Conservation (phyloP, 2,888 invertebrate genomes). For the Nasonia oneida region DNA sequence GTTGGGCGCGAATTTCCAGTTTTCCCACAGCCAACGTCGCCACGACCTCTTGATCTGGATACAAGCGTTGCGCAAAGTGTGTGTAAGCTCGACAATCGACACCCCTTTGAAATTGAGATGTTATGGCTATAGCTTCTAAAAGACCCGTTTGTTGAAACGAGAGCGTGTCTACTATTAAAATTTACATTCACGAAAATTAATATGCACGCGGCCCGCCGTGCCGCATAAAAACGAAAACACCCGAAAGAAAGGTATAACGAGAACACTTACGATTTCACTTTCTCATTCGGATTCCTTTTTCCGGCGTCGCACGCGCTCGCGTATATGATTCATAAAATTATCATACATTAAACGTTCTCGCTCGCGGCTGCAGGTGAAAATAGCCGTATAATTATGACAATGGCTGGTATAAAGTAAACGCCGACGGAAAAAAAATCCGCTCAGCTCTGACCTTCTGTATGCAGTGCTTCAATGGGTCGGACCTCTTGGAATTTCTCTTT, state of each 20-base stretch:
- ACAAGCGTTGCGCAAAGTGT: constrained; percentile 12
- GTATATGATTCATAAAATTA: constrained; percentile 38
- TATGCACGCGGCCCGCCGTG: background rate
- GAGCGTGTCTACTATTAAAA: background rate
- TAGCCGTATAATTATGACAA: background rate
- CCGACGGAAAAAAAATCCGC: background rate
- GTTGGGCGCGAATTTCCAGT: constrained; percentile 25
- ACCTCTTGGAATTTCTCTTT: constrained; percentile 47
- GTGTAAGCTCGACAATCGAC: background rate
- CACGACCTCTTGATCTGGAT: constrained; percentile 37
- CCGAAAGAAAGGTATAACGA: background rate
- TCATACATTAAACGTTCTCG: constrained; percentile 30
- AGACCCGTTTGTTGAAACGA: no score
- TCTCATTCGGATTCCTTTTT: constrained; percentile 14
- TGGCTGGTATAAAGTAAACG: background rate
- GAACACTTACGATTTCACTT: constrained; percentile 48
- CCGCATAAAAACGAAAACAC: background rate
- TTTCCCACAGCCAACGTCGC: constrained; percentile 18
- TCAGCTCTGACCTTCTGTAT: background rate
- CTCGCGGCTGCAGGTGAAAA: constrained; percentile 18
- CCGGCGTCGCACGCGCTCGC: background rate
- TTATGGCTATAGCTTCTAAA: no score
- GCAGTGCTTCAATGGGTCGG: background rate
- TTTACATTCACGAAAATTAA: constrained; percentile 1
- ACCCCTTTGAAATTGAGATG: background rate